These are phyloP conservation scores for Drosophila cardini DNA, from an alignment of 1,140 invertebrate species.

Conservation along the genomic window DNA sequence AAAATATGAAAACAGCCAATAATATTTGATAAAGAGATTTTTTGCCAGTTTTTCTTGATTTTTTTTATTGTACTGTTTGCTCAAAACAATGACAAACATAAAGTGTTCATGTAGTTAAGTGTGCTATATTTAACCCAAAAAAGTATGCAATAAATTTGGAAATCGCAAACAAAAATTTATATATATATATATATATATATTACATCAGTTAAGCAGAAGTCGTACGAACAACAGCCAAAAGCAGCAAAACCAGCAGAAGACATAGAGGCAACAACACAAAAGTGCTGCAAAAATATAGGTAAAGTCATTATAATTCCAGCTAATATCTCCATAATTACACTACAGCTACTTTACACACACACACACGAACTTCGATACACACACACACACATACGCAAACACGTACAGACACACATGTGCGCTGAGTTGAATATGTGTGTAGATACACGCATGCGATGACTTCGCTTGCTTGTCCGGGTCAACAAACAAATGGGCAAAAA, in stretches of 20 bases:
- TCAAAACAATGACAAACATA: constrained; percentile 52
- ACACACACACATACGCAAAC: background rate
- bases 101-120: constrained; percentile 67
- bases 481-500: constrained; percentile 60
- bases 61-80: constrained; percentile 46
- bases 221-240: background rate
- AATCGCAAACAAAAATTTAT: constrained; percentile 3
- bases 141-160: constrained; percentile 2
- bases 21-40: constrained; percentile 67
- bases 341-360: background rate
- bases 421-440: constrained; percentile 17
- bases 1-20: constrained; percentile 18
- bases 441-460: constrained; percentile 34
- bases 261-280: background rate
- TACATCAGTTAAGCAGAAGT: background rate
- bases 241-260: background rate
- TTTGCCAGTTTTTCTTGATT: constrained; percentile 65
- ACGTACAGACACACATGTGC: background rate
- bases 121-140: constrained; percentile 19
- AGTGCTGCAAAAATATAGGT: constrained; percentile 20
- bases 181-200: background rate
- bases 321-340: constrained; percentile 35
- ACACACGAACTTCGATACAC: background rate
- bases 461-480: constrained; percentile 41
- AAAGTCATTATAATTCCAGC: constrained; percentile 19